Base-by-base conservation (phyloP, 2,113 vertebrate genomes). In the Poeciliopsis retropinna region DNA sequence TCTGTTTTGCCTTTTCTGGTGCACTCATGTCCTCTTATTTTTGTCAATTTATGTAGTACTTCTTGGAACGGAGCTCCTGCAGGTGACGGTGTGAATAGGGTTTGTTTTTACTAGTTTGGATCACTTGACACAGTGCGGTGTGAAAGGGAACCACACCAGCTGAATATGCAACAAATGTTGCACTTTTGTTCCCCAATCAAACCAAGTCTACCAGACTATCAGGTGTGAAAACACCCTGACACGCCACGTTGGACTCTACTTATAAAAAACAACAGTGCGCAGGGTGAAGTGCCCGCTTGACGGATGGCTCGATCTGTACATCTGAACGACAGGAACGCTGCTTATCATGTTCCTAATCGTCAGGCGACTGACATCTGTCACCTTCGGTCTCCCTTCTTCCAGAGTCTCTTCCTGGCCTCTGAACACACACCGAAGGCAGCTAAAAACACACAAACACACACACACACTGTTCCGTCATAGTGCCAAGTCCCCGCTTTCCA, bases 351-450 rank as follows among this genome's bases (percentile, higher is more conserved):
- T 85, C 83, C 64, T 83, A 84, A 87, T 86, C 78, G 78, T 83
- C 84, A 75, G 85, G 39, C 85, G 65, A 79, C 89, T 87, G 92
- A 92, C 92, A 87, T 88, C 87, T 87, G 89, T 91, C 91, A 85
- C 89, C 85, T 88, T 86, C 81, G 81, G 67, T 85, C 74, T 85
- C 69, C 71, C 80, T 76, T 75, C 79, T 65, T 67, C 80, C 79
- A 34, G 34, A 37, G 34, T 31, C 62, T 75, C 30, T 60, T 68
- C 44, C 28, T 47, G 8, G 54, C 67, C 32, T 64, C 15, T 67
- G 2, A 82, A 74, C 70, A 83, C 70, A 76, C 85, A 83, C 67
- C 12, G 13, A 22, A 3, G 63, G 17, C 44, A 37, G 34, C 34
- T 11, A 12, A 37, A 37, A 37, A 37, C 2, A 75, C 61, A 63